Base-by-base conservation (phyloP, 2,888 invertebrate genomes). In the Pollenia amentaria region DNA sequence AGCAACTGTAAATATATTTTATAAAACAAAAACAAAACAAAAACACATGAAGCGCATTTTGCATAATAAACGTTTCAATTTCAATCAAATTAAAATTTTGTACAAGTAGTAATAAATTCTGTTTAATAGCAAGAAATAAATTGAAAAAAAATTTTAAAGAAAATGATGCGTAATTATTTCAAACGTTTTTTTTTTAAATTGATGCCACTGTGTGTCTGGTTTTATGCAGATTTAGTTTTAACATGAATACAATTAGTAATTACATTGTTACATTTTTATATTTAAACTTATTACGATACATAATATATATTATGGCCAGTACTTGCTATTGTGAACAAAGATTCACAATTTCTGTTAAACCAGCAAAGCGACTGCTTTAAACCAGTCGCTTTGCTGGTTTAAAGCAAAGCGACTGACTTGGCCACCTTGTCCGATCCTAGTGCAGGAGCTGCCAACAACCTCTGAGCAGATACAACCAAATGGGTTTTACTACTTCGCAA, bases 61-160 rank as follows among this genome's bases (percentile, higher is more conserved):
- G 79, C 76, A 87, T 87, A 80, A 80, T 76, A 87, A 83, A 80
- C 86, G 86, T 84, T 87, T 87, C 86, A 87, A 87, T 87, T 87
- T 83, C 86, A 87, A 87, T 87, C 83, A 84, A 87, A 87, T 84
- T 80, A 83, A 83, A 80, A 80, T 83, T 83, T 87, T 77, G 7
- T 80, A 72, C 79, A 83, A 73, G 79, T 75, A 69, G 82, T 48
- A 84, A 84, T 78, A 84, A 78, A 78, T 78, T 78, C 40, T 67
- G n/a, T 77, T 77, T 72, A 77, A 84, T 84, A 42, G 76, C 18
- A 16, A 46, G 29, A 4, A 55, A 53, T 64, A 60, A 46, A 42
- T 21, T 29, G 14, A 44, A 11, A 44, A 80, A 38, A 16, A 60
- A 65, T 14, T n/a, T 21, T 2, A 21, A 70, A 48, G 62, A 65